Percentiles rank a stretch among this genome's conserved stretches.
These are phyloP conservation scores for Drosophila mulleri DNA, from an alignment of 2,888 invertebrate genomes.

Conservation along the genomic window DNA sequence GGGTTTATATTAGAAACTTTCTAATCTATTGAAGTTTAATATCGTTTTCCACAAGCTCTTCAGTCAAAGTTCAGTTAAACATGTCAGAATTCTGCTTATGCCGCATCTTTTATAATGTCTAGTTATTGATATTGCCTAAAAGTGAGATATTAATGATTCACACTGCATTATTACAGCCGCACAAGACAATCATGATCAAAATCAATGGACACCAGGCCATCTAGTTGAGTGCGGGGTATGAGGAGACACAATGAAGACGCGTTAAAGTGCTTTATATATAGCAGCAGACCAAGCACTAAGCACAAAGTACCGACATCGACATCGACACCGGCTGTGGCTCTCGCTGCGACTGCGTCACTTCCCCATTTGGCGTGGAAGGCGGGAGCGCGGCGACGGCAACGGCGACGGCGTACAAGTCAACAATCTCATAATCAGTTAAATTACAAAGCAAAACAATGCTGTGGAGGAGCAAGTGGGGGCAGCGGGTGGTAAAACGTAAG, in stretches of 20 bases:
- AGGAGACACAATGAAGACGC: slow-evolving; percentile 48
- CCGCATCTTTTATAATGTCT: neutral
- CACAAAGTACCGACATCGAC: slow-evolving; percentile 34
- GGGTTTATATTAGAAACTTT: too few relatives aligned
- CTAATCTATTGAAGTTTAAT: too few relatives aligned
- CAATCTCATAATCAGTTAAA: slow-evolving; percentile 80
- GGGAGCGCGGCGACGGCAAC: slow-evolving; percentile 9
- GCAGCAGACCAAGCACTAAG: slow-evolving; percentile 37
- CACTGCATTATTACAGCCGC: neutral
- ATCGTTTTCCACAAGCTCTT: neutral
- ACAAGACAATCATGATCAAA: neutral
- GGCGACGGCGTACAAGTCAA: slow-evolving; percentile 64
- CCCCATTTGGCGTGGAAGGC: slow-evolving; percentile 27
- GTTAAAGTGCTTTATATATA: slow-evolving; percentile 58
- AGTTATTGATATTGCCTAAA: neutral
- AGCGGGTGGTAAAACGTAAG: slow-evolving; percentile 4
- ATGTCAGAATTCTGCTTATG: neutral
- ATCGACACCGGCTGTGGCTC: slow-evolving; percentile 27
- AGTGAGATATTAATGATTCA: neutral
- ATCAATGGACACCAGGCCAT: neutral
- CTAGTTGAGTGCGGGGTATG: slow-evolving; percentile 12
- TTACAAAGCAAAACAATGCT: slow-evolving; percentile 62
- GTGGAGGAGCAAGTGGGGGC: neutral
- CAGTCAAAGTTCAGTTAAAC: neutral
- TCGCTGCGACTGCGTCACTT: slow-evolving; percentile 35